A percentile compares a stretch with the other conserved stretches of the same genome.
Conservation (phyloP, 2,797 vertebrate species). For the Neoniphon sammara region DNA sequence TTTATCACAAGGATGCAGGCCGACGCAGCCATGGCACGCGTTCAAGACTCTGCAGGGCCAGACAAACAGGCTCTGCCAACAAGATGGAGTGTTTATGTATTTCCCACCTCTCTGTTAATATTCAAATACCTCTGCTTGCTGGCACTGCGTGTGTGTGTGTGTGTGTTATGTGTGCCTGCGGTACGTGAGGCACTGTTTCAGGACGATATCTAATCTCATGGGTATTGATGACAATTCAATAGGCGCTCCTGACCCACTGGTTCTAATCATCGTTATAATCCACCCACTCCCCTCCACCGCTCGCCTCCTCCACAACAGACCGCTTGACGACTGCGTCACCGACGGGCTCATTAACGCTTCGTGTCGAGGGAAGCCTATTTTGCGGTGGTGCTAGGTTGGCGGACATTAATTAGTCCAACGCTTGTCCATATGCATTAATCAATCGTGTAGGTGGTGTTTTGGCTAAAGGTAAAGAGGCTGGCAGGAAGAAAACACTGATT, state of each 20-base stretch:
- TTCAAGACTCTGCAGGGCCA: constrained; percentile 68
- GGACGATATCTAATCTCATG: constrained; percentile 53
- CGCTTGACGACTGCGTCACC: constrained; percentile 47
- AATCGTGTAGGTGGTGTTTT: constrained; percentile 79
- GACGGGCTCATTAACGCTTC: constrained; percentile 57
- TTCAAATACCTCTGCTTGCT: constrained; percentile 66
- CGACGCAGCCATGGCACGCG: constrained; percentile 70
- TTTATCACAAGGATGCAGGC: constrained; percentile 83
- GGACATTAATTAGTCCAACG: constrained; percentile 82
- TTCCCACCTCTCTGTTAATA: constrained; percentile 72
- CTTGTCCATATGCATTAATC: constrained; percentile 81
- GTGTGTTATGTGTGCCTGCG: constrained; percentile 16
- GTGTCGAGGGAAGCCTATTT: constrained; percentile 65
- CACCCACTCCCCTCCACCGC: constrained; percentile 57
- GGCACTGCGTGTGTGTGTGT: constrained; percentile 12
- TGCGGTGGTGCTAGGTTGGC: constrained; percentile 61
- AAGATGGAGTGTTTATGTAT: constrained; percentile 74
- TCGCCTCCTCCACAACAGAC: constrained; percentile 51
- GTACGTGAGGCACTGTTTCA: constrained; percentile 19
- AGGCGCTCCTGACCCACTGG: constrained; percentile 65
- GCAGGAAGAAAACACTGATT: constrained; percentile 57
- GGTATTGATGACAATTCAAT: constrained; percentile 67
- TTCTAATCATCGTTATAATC: constrained; percentile 71
- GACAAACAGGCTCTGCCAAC: constrained; percentile 75
- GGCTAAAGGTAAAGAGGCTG: constrained; percentile 43